Evolutionary conservation across 2,888 invertebrate genomes (phyloP).

Genomic region (Stenurella melanura): DNA sequence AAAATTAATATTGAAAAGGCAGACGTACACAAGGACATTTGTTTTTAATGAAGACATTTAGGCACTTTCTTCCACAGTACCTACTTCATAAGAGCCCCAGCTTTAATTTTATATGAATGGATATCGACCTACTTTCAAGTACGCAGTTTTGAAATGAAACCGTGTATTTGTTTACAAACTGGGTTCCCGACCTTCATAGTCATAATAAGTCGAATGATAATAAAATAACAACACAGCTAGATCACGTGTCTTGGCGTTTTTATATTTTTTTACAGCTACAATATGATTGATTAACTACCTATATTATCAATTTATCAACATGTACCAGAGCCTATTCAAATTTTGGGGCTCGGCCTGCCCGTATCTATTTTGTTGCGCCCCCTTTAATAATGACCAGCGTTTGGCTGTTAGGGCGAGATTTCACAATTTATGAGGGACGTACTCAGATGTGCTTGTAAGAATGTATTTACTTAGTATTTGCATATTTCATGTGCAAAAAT

Average conservation of each 20-base stretch:
- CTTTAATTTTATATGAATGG: slow-evolving; percentile 18
- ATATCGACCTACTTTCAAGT: slow-evolving; percentile 12
- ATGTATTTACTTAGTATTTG: no score
- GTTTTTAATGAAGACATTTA: not conserved
- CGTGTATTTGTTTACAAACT: slow-evolving; percentile 25
- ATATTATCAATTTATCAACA: no score
- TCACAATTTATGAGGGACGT: no score
- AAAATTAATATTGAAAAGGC: no score
- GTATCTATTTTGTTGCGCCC: not conserved
- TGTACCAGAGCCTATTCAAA: not conserved
- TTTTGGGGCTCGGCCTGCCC: not conserved
- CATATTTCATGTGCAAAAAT: no score
- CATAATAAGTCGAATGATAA: slow-evolving; percentile 12
- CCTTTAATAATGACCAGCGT: not conserved
- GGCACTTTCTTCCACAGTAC: not conserved
- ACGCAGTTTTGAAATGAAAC: slow-evolving; percentile 14
- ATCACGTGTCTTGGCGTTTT: slow-evolving; percentile 10
- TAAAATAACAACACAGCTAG: not conserved
- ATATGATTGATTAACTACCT: not conserved
- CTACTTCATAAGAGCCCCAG: not conserved
- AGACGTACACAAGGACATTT: no score
- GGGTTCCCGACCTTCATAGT: slow-evolving; percentile 26
- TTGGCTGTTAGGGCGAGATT: no score
- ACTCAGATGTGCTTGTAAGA: no score
- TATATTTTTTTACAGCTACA: not conserved